Conservation (phyloP, 2,888 invertebrate species). For the Leptinotarsa haldemani region DNA sequence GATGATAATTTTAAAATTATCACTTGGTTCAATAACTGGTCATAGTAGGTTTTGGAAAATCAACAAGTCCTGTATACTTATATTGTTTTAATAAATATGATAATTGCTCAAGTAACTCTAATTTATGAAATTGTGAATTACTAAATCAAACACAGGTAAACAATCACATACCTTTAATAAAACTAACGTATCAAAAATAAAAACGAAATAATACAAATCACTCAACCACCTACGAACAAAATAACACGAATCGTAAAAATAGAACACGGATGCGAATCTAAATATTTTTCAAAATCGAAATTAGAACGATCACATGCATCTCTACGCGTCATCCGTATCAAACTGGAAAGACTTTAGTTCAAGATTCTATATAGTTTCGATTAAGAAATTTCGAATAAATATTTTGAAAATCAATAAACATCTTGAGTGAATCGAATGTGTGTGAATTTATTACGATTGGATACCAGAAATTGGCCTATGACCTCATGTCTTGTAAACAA, state of each 20-base stretch:
- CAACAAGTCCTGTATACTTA: no score
- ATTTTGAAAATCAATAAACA: conserved; percentile 13
- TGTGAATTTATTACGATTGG: neutral
- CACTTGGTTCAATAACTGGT: no score
- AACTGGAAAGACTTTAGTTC: neutral
- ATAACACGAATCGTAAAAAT: neutral
- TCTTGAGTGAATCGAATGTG: neutral
- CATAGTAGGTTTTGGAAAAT: no score
- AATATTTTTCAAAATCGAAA: neutral
- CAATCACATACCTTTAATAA: neutral
- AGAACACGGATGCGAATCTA: conserved; percentile 5
- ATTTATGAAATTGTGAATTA: neutral
- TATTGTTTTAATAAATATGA: no score
- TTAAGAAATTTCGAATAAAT: conserved; percentile 3
- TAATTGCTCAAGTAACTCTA: no score
- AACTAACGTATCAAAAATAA: neutral
- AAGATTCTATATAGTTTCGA: conserved; percentile 1
- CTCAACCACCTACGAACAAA: neutral
- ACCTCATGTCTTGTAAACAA: conserved; percentile 5
- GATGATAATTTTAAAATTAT: no score
- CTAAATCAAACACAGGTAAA: neutral
- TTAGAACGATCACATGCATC: neutral
- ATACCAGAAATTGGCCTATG: conserved; percentile 11
- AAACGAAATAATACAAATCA: neutral
- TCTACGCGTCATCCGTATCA: neutral